These are phyloP conservation scores for Uria lomvia DNA, from an alignment of 2,113 vertebrate species.

Conservation along the genomic window DNA sequence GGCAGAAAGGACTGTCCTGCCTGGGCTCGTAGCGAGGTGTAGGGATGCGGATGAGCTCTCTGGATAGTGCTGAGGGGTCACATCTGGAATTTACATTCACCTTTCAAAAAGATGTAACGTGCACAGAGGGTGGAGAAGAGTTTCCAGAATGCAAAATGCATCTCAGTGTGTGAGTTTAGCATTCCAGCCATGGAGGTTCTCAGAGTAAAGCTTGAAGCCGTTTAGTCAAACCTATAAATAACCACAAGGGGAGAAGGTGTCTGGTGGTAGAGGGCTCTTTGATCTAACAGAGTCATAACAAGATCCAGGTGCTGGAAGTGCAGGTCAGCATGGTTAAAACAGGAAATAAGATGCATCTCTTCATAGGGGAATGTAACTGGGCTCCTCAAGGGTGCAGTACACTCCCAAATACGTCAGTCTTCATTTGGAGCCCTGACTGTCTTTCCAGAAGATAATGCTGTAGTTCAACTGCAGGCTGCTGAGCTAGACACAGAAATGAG, in stretches of 20 bases:
- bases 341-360: not conserved
- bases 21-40: accelerated
- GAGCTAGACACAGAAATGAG: not conserved
- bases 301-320: not conserved
- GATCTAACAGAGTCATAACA: not conserved
- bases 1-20: not conserved
- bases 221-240: not conserved
- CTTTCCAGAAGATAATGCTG: not conserved
- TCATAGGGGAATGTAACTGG: not conserved
- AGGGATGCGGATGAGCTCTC: not conserved
- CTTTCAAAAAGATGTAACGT: not conserved
- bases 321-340: not conserved
- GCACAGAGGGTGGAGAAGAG: not conserved
- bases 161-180: accelerated
- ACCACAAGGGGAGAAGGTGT: not conserved
- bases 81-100: not conserved
- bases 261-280: not conserved
- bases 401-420: not conserved
- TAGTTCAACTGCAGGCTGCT: not conserved
- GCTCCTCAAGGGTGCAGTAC: not conserved
- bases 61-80: not conserved
- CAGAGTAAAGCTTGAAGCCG: not conserved
- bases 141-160: not conserved
- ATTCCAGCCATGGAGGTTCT: not conserved
- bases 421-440: not conserved